Base-by-base conservation (phyloP, 2,888 invertebrate genomes). In the Melolontha melolontha region DNA sequence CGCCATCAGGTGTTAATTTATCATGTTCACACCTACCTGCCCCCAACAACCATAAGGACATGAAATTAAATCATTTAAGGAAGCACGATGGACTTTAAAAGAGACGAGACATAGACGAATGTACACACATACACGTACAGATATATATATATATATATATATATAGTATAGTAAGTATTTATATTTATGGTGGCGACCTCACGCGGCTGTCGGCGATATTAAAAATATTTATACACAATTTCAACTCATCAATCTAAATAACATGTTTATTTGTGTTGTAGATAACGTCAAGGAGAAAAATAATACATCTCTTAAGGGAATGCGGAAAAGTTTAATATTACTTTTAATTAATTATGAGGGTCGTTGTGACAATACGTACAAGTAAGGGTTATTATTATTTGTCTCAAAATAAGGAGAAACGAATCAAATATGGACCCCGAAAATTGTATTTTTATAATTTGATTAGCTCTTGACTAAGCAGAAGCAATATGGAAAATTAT, bases 21-120 rank as follows among this genome's bases (percentile, higher is more conserved):
- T 64, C 64, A 52, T 64, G 51, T 64, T 51, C 52, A 64, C 64
- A 64, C 64, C 64, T 64, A 64, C 64, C 42, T 44, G 57, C 44
- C 57, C 44, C 57, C 42, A 42, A 57, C 57, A 57, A 57, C 57
- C 42, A 42, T 57, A 57, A 57, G 22, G 57, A 57, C 42, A 57
- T 44, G 57, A 57, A 57, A 57, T 57, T 57, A 57, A 57, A 57
- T 57, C 57, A 44, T 57, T 57, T 57, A 57, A 34, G 6, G 8
- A 42, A 27, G 44, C 42, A 57, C 57, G 42, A 57, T 42, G 57
- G 57, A 27, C 44, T 14, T 22, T 5, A 17, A 22, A 57, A 57
- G 29, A 42, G 27, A 57, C 22, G 57, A 57, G 22, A 7, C 12
- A 6, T 34, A 10, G 10, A 2, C 10, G n/a, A n/a, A n/a, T n/a